Percentiles rank a stretch among this genome's conserved stretches.
Conservation (phyloP, 2,888 invertebrate species). For the Plutella xylostella region DNA sequence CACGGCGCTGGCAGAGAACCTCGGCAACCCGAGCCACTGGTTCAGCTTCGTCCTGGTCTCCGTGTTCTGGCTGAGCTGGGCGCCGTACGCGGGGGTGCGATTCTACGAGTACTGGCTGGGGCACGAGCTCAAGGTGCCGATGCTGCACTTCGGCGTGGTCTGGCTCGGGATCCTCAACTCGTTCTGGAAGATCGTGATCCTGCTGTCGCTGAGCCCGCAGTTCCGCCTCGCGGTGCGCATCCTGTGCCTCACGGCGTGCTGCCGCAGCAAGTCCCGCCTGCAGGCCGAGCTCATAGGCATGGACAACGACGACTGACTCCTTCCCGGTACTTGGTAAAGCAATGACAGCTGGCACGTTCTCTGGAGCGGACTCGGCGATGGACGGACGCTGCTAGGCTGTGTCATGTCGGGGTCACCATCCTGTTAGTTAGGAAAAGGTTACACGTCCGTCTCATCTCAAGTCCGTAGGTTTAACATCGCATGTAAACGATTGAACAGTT, state of each 20-base stretch:
- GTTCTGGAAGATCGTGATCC: constrained; percentile 94
- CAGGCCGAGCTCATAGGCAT: constrained; percentile 88
- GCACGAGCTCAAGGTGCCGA: constrained; percentile 77
- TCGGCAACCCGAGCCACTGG: constrained; percentile 94
- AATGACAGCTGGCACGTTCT: no score
- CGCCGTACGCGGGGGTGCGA: constrained; percentile 87
- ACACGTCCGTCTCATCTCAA: no score
- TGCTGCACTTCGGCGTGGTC: constrained; percentile 91
- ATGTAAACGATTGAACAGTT: no score
- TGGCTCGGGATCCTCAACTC: constrained; percentile 97
- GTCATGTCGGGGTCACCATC: no score
- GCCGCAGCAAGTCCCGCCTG: constrained; percentile 85
- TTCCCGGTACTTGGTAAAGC: no score
- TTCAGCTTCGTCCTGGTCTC: constrained; percentile 94
- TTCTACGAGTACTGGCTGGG: constrained; percentile 80
- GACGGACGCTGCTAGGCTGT: no score
- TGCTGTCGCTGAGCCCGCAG: constrained; percentile 90
- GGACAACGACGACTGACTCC: constrained; percentile 86
- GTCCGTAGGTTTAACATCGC: no score
- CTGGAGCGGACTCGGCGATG: no score
- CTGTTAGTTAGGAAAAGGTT: no score
- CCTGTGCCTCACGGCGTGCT: constrained; percentile 89
- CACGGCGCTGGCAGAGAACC: constrained; percentile 89
- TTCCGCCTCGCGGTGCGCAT: constrained; percentile 90
- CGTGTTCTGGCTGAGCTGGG: constrained; percentile 94